Percentiles rank a stretch among this genome's conserved stretches.
Evolutionary conservation across 2,797 vertebrate species (phyloP).

Genomic region (Pelodytes ibericus): DNA sequence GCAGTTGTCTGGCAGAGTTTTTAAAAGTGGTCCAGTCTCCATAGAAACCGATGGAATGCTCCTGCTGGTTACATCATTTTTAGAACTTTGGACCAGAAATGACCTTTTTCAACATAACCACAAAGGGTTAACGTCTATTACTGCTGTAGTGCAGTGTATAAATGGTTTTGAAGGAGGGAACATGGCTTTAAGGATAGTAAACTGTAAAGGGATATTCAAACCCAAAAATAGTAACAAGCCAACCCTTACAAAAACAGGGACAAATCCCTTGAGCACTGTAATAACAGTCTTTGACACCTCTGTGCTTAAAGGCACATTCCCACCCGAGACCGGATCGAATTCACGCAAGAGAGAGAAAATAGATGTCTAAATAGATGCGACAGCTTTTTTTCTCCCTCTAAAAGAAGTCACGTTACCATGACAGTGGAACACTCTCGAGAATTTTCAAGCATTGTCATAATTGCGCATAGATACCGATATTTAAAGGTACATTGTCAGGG

Average conservation of each 20-base stretch:
- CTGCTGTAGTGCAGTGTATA: too few relatives aligned
- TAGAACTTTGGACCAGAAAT: too few relatives aligned
- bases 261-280: neutral
- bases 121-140: too few relatives aligned
- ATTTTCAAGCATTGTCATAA: neutral
- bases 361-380: conserved; percentile 19
- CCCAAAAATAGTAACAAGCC: conserved; percentile 1
- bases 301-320: conserved; percentile 11
- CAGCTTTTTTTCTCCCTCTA: conserved; percentile 3
- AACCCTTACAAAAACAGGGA: neutral
- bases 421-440: conserved; percentile 14
- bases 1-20: too few relatives aligned
- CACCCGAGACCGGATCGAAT: neutral
- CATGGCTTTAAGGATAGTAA: neutral
- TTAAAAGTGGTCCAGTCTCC: too few relatives aligned
- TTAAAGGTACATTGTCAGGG: neutral
- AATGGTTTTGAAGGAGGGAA: too few relatives aligned
- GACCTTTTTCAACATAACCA: too few relatives aligned
- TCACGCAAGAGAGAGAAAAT: neutral
- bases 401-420: conserved; percentile 30
- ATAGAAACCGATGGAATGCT: too few relatives aligned
- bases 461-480: neutral
- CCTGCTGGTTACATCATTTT: too few relatives aligned
- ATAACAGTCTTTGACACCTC: conserved; percentile 1
- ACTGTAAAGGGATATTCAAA: neutral